Conservation (phyloP, 2,797 vertebrate genomes). For the Trichosurus vulpecula region DNA sequence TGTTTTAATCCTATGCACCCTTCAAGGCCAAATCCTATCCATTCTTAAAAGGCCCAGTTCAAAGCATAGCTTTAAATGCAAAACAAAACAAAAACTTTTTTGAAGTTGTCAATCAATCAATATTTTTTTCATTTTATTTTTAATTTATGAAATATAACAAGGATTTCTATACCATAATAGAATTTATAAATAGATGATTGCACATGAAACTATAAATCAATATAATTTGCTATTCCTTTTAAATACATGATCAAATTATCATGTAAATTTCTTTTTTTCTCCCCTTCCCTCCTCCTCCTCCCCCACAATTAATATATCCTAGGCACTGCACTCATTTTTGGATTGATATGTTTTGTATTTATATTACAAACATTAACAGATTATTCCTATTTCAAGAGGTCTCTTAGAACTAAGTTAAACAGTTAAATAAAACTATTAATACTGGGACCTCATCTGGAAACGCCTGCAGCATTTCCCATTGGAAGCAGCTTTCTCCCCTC, state of each 20-base stretch:
- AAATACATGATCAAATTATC: too few relatives aligned
- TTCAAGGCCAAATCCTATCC: background rate
- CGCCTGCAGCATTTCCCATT: too few relatives aligned
- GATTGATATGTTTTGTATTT: background rate
- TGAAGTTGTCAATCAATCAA: background rate
- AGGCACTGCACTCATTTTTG: background rate
- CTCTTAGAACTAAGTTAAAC: background rate
- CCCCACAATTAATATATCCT: background rate
- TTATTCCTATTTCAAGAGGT: background rate
- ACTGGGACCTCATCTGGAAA: too few relatives aligned
- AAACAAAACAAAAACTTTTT: background rate
- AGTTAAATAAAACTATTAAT: background rate
- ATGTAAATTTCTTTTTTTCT: too few relatives aligned
- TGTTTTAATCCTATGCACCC: background rate
- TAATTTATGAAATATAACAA: background rate
- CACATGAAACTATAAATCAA: background rate
- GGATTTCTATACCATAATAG: background rate
- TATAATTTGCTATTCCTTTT: background rate
- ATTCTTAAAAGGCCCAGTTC: background rate
- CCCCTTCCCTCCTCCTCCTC: too few relatives aligned
- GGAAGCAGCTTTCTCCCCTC: too few relatives aligned
- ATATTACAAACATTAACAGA: background rate
- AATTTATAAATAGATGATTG: background rate
- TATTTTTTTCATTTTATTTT: background rate
- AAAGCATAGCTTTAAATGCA: background rate